Conservation (phyloP, 2,888 invertebrate genomes). For the Resseliella maxima region DNA sequence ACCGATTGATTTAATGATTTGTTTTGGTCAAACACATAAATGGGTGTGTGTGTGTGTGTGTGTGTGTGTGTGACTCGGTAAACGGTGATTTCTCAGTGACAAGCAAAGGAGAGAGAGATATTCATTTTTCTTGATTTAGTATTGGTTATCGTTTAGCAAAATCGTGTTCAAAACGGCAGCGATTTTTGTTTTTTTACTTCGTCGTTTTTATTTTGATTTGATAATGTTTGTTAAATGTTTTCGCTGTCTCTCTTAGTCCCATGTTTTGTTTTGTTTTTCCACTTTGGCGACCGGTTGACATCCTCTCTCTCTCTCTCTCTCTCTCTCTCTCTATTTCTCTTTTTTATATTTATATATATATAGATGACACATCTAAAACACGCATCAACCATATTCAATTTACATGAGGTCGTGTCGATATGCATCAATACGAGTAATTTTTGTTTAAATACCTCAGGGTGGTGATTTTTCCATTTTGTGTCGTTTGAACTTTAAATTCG, state of each 20-base stretch:
- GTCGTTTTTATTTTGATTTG: not conserved
- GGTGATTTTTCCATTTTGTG: not conserved
- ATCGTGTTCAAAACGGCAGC: not conserved
- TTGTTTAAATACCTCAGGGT: not conserved
- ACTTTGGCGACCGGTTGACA: no score
- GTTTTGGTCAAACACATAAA: not conserved
- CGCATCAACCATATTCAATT: not conserved
- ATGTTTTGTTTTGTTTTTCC: no score
- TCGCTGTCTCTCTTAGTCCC: no score
- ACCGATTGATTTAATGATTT: constrained; percentile 2
- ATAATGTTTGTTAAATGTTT: not conserved
- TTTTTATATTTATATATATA: not conserved
- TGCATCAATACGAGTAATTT: not conserved
- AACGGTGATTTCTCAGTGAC: no score
- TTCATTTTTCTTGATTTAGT: no score
- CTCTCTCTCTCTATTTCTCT: not conserved
- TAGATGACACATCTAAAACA: not conserved
- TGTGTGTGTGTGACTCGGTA: no score
- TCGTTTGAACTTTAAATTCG: not conserved
- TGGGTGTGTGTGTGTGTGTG: no score
- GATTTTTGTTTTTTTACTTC: no score
- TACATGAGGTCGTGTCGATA: not conserved
- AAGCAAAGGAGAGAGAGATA: not conserved
- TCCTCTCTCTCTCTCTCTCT: not conserved
- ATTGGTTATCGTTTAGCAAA: no score